Conservation (phyloP, 2,888 invertebrate genomes). For the Platycheirus rosarum region DNA sequence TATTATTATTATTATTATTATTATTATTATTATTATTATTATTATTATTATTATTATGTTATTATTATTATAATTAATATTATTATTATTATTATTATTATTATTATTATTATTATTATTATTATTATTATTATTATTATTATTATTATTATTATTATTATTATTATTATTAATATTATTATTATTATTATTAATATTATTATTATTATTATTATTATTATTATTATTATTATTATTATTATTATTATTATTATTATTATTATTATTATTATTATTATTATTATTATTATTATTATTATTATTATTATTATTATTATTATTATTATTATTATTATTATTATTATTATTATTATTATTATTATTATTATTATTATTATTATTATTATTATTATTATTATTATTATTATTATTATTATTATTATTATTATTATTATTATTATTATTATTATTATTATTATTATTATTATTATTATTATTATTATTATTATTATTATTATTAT, state of each 20-base stretch:
- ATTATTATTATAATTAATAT: no score
- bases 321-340: constrained; percentile 7
- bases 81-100: not conserved
- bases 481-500: constrained; percentile 7
- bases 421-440: constrained; percentile 7
- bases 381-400: constrained; percentile 7
- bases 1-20: constrained; percentile 7
- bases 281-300: constrained; percentile 7
- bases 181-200: constrained; percentile 7
- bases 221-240: constrained; percentile 7
- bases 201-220: no score
- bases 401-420: constrained; percentile 2
- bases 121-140: not conserved
- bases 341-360: constrained; percentile 7
- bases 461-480: not conserved
- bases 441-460: not conserved
- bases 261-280: constrained; percentile 7
- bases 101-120: not conserved
- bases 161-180: constrained; percentile 2
- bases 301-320: constrained; percentile 7
- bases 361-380: constrained; percentile 7
- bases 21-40: constrained; percentile 2
- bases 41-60: no score
- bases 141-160: constrained; percentile 7
- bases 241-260: no score